These are phyloP conservation scores for Drosophila ananassae DNA, from an alignment of 1,140 invertebrate genomes.

Conservation along the genomic window DNA sequence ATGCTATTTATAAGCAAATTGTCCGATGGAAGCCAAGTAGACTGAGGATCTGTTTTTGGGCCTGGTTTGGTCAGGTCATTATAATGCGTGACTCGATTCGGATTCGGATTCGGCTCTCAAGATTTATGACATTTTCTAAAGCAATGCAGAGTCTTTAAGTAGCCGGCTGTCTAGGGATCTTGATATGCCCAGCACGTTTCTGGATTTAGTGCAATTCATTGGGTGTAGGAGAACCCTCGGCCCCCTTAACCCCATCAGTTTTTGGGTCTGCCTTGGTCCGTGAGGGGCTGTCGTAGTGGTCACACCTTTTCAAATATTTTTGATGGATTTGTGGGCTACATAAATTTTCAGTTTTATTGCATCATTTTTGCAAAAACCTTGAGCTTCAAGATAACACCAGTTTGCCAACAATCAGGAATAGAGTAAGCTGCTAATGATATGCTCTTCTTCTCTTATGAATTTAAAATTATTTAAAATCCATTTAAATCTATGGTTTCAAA, in stretches of 20 bases:
- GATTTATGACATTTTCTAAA: conserved; percentile 72
- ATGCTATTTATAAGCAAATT: conserved; percentile 62
- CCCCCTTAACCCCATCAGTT: conserved; percentile 2
- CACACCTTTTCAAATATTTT: conserved; percentile 53
- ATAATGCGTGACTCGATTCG: conserved; percentile 57
- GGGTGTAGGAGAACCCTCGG: conserved; percentile 38
- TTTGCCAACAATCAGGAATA: no score
- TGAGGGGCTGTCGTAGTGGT: conserved; percentile 47
- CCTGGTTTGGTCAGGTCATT: conserved; percentile 33
- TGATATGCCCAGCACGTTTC: conserved; percentile 52
- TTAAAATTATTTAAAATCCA: no score
- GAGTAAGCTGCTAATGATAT: no score
- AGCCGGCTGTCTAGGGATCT: conserved; percentile 38
- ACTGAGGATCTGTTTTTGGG: conserved; percentile 16
- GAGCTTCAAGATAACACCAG: neutral
- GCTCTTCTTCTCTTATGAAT: no score
- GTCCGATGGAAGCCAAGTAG: conserved; percentile 15
- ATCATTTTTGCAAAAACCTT: conserved; percentile 32
- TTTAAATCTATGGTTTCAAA: no score
- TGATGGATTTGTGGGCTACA: conserved; percentile 50
- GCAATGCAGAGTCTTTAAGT: conserved; percentile 48
- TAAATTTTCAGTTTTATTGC: conserved; percentile 43
- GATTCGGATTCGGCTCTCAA: conserved; percentile 25
- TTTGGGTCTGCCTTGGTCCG: conserved; percentile 24
- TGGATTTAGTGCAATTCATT: conserved; percentile 70